Evolutionary conservation across 1,140 invertebrate species (phyloP).

Genomic region (Trichogramma pretiosum): DNA sequence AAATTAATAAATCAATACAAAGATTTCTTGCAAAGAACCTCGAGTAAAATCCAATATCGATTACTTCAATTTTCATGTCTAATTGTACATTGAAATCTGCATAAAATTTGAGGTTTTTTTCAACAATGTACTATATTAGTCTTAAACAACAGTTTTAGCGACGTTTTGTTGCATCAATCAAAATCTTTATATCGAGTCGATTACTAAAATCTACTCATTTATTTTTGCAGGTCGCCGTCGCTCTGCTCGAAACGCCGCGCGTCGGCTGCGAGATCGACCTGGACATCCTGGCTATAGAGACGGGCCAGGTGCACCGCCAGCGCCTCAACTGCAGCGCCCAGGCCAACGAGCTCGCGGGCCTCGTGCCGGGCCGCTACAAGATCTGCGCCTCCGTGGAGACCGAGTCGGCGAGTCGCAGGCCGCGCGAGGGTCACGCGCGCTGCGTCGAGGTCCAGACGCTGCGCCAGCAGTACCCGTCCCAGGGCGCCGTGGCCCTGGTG

Average conservation of each 20-base stretch:
- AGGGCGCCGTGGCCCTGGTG: slow-evolving; percentile 2
- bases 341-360: slow-evolving; percentile 26
- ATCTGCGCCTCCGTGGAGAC: slow-evolving; percentile 35
- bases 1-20: no score
- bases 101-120: no score
- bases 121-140: no score
- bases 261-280: slow-evolving; percentile 28
- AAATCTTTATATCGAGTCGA: background rate
- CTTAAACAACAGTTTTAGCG: background rate
- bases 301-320: slow-evolving; percentile 27
- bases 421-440: slow-evolving; percentile 13
- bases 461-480: slow-evolving; percentile 37
- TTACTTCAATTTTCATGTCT: no score
- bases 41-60: no score
- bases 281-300: slow-evolving; percentile 30
- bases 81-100: no score
- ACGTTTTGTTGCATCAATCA: background rate
- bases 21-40: no score
- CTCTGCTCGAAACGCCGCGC: background rate
- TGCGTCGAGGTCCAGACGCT: slow-evolving; percentile 37
- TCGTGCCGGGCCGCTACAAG: slow-evolving; percentile 35
- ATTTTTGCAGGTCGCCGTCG: slow-evolving; percentile 6
- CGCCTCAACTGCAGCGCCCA: slow-evolving; percentile 33
- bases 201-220: no score
- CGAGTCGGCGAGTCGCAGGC: slow-evolving; percentile 8